Base-by-base conservation (phyloP, 2,888 invertebrate species). In the Eupsilia transversa region DNA sequence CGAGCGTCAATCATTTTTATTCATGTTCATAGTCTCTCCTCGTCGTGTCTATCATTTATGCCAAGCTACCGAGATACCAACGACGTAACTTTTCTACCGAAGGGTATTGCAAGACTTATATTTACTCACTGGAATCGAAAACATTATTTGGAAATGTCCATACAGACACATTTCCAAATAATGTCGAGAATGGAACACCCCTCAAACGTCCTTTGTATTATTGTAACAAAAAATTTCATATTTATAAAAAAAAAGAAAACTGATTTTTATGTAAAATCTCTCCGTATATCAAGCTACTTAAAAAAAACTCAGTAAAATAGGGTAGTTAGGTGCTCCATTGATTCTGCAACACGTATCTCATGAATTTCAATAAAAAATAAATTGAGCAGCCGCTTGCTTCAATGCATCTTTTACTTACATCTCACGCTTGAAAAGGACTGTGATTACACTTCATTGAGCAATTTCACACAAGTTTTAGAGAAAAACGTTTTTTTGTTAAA, bases 291-390 rank as follows among this genome's bases (percentile, higher is more conserved):
- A n/a, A 75, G 35, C 20, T 43, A 43, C 9, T 49, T n/a, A n/a
- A n/a, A 52, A 41, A 57, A 35, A 10, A 6, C n/a, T 65, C 6
- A 3, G 27, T 30, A 12, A 60, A 41, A 57, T 63, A 60, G 27
- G 17, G 4, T 83, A 65, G 60, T 80, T 68, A 68, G 43, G 46
- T 43, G 56, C 60, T 80, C 41, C 46, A 52, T 60, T 60, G 80
- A 30, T 14, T 64, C n/a, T 52, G 33, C 30, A 49, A 84, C 38
- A 66, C 49, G 46, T 73, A 54, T 57, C 74, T 80, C 75, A 80
- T 80, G 74, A 84, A 84, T 81, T 56, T 85, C 43, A 81, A 70
- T 84, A 81, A 81, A 81, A 82, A 81, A 56, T 67, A 71, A 81
- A 84, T 81, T 75, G 66, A 61, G 30, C 74, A 66, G 65, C 12